These are phyloP conservation scores for Sebastes cheni DNA, from an alignment of 2,797 vertebrate species.

Conservation along the genomic window DNA sequence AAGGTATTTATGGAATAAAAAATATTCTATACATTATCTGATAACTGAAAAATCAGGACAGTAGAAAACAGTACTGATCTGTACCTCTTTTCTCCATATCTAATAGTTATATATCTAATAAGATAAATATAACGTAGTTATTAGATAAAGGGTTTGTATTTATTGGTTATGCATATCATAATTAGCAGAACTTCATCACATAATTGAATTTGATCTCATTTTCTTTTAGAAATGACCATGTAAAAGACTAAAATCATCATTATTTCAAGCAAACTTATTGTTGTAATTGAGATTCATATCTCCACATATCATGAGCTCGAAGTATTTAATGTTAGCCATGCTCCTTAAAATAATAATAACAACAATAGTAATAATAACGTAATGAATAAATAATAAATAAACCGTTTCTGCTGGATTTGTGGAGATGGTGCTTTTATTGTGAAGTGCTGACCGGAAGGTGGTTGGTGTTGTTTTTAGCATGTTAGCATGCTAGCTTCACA, in stretches of 20 bases:
- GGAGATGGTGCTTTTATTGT: neutral
- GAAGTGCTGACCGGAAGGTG: too few relatives aligned
- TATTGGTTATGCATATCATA: neutral
- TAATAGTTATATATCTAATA: neutral
- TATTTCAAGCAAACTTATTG: neutral
- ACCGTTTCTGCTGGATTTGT: too few relatives aligned
- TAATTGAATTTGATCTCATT: too few relatives aligned
- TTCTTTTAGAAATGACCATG: too few relatives aligned
- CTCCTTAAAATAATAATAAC: neutral
- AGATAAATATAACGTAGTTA: neutral
- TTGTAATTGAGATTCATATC: neutral
- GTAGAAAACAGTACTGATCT: neutral
- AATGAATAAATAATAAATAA: neutral
- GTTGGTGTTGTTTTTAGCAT: too few relatives aligned
- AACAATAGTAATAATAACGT: neutral
- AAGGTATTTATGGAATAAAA: neutral
- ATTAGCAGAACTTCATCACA: neutral
- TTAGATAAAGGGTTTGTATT: neutral
- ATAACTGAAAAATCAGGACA: neutral
- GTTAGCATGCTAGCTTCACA: neutral
- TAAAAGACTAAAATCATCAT: neutral
- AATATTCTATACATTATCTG: neutral
- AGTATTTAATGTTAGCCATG: neutral
- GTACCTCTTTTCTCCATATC: neutral
- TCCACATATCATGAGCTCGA: neutral